A percentile compares a stretch with the other conserved stretches of the same genome.
These are phyloP conservation scores for Bombyx mori DNA, from an alignment of 1,140 invertebrate genomes.

Conservation along the genomic window ASM3026992v2 NC_085116.1:5387501-5388000, in stretches of 20 bases:
- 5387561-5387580: slow-evolving; percentile 66
- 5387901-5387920: slow-evolving; percentile 62
- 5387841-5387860: slow-evolving; percentile 66
- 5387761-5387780: slow-evolving; percentile 58
- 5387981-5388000: slow-evolving; percentile 62
- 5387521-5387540: slow-evolving; percentile 64
- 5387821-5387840: slow-evolving; percentile 52
- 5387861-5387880: slow-evolving; percentile 61
- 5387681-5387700: slow-evolving; percentile 61
- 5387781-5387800: slow-evolving; percentile 57
- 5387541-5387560: slow-evolving; percentile 59
- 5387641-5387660: slow-evolving; percentile 57
- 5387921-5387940: slow-evolving; percentile 63
- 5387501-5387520: slow-evolving; percentile 57
- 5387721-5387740: slow-evolving; percentile 48
- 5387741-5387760: slow-evolving; percentile 46
- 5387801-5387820: slow-evolving; percentile 49
- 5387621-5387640: slow-evolving; percentile 60
- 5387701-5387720: slow-evolving; percentile 51
- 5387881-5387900: slow-evolving; percentile 64
- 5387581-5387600: slow-evolving; percentile 59
- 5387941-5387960: slow-evolving; percentile 61
- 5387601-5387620: slow-evolving; percentile 63
- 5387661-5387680: slow-evolving; percentile 50
- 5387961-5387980: slow-evolving; percentile 57